Base-by-base conservation (phyloP, 23 tunicate species). In the Oikopleura dioica region DNA sequence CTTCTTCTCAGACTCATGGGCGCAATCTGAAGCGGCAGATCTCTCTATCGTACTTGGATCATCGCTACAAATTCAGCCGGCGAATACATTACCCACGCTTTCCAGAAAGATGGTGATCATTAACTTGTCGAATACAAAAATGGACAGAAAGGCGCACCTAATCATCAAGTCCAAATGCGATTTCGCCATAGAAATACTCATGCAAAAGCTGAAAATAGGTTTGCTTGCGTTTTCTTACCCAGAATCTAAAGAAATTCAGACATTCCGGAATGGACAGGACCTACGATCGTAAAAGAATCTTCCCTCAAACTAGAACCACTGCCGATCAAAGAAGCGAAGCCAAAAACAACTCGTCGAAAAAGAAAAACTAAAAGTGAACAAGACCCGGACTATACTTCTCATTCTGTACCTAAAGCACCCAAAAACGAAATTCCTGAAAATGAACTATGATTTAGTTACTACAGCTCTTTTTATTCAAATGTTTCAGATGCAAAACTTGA, bases 21-120 rank as follows among this genome's bases (percentile, higher is more conserved):
- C 51, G 37, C 69, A 82, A 44, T 82, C 87, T 34, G 79, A 75
- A 80, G 55, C 78, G 0, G 82, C 92, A 4, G 82, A 89, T 35
- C 78, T 91, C 16, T 78, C 94, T 0, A 82, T 91, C 4, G 81
- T 80, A 0, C 69, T 85, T 4, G 97, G 97, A 0, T 68, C 87
- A 23, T 82, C 87, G 36, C 76, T 91, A 37, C 97, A 91, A 76
- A 91, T 91, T 33, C 29, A 82, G 37, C 97, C 97, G 0, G 97
- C 97, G 29, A 82, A 75, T 16, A 80, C 80, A 31, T 55, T 91
- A 21, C 97, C 97, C 12, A 50, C 81, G 44, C 50, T 77, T 26
- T 81, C 94, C 12, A 91, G 82, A 59, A 88, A 83, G 35, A 76
- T 85, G 23, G 97, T 82, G 1, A 85, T 91, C 29, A 81, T 91